Conservation (phyloP, 2,888 invertebrate genomes). For the Sicus ferrugineus region DNA sequence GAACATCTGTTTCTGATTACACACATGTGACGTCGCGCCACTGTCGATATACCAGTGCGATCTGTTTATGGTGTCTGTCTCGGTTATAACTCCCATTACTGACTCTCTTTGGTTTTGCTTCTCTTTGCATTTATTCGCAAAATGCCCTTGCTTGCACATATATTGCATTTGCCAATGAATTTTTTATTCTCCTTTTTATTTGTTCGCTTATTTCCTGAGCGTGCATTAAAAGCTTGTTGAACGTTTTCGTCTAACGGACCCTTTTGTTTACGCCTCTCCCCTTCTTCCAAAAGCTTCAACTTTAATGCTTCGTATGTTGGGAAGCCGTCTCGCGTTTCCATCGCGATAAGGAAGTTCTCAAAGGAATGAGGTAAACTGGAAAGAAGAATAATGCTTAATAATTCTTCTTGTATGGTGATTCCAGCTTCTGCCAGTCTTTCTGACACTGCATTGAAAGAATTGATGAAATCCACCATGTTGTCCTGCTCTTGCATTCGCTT, state of each 20-base stretch:
- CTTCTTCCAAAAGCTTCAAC: slow-evolving; percentile 12
- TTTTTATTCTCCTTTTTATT: slow-evolving; percentile 6
- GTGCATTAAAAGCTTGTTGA: slow-evolving; percentile 11
- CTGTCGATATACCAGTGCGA: slow-evolving; percentile 37
- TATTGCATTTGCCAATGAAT: slow-evolving; percentile 28
- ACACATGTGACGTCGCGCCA: slow-evolving; percentile 38
- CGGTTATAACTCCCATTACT: slow-evolving; percentile 33
- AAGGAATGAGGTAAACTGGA: slow-evolving; percentile 31
- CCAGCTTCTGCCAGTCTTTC: slow-evolving; percentile 34
- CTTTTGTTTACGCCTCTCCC: slow-evolving; percentile 2
- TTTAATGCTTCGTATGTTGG: background rate
- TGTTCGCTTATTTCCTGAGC: background rate
- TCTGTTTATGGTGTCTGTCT: slow-evolving; percentile 26
- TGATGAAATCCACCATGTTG: slow-evolving; percentile 19
- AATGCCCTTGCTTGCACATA: slow-evolving; percentile 32
- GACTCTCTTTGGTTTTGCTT: slow-evolving; percentile 30
- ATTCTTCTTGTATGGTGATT: slow-evolving; percentile 26
- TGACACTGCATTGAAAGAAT: slow-evolving; percentile 22
- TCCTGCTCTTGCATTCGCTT: background rate
- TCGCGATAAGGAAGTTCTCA: background rate
- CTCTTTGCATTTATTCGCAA: slow-evolving; percentile 11
- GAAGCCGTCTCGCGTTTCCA: slow-evolving; percentile 7
- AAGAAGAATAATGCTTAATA: slow-evolving; percentile 32
- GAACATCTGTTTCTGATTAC: slow-evolving; percentile 34
- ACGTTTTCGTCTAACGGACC: slow-evolving; percentile 11